Evolutionary conservation across 92 coral and sea anemone species (phyloP).

Genomic region (Epizoanthus stellaris): DNA sequence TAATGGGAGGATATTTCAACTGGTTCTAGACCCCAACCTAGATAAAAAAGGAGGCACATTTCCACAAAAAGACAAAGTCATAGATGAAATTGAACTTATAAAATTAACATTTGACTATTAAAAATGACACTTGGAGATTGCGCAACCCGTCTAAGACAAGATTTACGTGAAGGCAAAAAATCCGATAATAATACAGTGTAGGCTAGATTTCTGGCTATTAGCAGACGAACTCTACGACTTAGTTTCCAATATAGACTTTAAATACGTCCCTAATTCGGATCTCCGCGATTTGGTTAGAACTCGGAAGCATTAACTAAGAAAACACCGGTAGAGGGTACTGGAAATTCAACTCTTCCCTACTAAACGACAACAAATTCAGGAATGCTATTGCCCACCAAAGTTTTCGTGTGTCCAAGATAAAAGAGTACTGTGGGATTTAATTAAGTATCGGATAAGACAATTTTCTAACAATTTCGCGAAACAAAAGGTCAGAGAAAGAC

Average conservation of each 20-base stretch:
- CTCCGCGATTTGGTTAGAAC: conserved; percentile 43
- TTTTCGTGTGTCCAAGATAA: background rate
- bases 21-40: background rate
- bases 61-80: background rate
- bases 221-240: conserved; percentile 37
- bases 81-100: background rate
- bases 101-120: background rate
- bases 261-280: conserved; percentile 34
- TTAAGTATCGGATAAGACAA: background rate
- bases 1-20: conserved; percentile 4
- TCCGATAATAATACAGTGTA: background rate
- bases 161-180: conserved; percentile 3
- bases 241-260: conserved; percentile 33
- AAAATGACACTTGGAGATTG: conserved; percentile 15
- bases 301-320: conserved; percentile 27
- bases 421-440: conserved; percentile 8
- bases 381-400: conserved; percentile 20
- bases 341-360: conserved; percentile 45
- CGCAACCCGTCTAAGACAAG: background rate
- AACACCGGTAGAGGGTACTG: conserved; percentile 36
- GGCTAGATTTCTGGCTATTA: conserved; percentile 21
- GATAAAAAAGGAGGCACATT: conserved; percentile 11
- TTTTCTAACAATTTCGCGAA: background rate
- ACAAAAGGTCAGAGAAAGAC: conserved; percentile 3
- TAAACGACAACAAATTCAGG: conserved; percentile 37